Evolutionary conservation across 2,888 invertebrate species (phyloP), one percentile per base, ranked within the genome.

Genomic region (Chelonus formosanus): DNA sequence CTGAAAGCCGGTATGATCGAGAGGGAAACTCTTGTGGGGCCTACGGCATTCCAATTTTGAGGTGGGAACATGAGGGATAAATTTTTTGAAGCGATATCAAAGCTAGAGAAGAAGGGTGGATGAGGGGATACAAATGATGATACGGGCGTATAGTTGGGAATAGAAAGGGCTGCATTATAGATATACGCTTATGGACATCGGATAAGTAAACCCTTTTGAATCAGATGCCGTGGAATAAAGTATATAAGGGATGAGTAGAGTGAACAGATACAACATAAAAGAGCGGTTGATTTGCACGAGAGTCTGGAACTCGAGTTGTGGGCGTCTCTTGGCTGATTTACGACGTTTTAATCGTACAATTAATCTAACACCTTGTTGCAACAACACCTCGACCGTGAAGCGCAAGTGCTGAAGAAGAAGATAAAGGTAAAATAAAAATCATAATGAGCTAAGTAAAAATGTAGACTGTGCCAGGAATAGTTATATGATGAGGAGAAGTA

Each of bases 321-420:
- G 77, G 77, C 78, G 78, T 76, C 73, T 69, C 70, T 74, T 70
- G 70, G 73, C 74, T 81, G 80, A 83, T 83, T 83, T 83, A 83
- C 81, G 82, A 81, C 76, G 76, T 79, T 82, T 81, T 83, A 83
- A 83, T 83, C 83, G 78, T 74, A 82, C 82, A 83, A 83, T 83
- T 83, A 83, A 83, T 83, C 83, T 83, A 83, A 83, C 82, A 82
- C 83, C 83, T 83, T 83, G 82, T 82, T 82, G 80, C 79, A 82
- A 82, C 81, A 82, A 82, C 80, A 81, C 79, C 81, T 82, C 78
- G 71, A 70, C 74, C 73, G 71, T 70, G 70, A 71, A 70, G 69
- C 67, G 69, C 54, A 36, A 58, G 57, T 31, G 58, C 7, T 7
- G 50, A n/a, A 35, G 53, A 34, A 35, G 36, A 61, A 54, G 48